Conservation (phyloP, 1,140 invertebrate species). For the Conus betulinus region DNA sequence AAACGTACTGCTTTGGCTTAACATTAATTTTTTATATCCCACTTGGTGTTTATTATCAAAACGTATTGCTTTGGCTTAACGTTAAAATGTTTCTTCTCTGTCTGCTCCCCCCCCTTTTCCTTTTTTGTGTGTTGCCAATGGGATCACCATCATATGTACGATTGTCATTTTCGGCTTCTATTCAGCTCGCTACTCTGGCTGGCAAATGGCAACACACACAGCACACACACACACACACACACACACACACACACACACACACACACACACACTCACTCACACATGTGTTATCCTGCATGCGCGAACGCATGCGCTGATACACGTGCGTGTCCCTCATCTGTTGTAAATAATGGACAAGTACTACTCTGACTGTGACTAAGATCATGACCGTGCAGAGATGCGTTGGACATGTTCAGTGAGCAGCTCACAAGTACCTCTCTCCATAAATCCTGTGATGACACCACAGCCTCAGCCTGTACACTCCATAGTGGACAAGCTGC, state of each 20-base stretch:
- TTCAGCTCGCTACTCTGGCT: no score
- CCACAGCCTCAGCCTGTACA: slow-evolving; percentile 46
- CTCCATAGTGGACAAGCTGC: slow-evolving; percentile 47
- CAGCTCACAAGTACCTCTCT: background rate
- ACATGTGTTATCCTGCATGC: background rate
- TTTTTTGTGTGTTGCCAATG: no score
- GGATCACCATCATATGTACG: no score
- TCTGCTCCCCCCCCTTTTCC: no score
- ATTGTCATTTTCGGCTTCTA: no score
- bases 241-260: background rate
- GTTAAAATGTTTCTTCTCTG: no score
- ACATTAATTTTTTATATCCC: no score
- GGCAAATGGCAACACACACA: no score
- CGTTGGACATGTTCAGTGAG: background rate
- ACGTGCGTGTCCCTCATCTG: background rate
- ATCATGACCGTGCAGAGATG: background rate
- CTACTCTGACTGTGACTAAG: background rate
- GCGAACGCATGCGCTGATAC: background rate
- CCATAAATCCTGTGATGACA: slow-evolving; percentile 38
- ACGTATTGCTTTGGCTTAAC: no score
- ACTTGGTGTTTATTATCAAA: no score
- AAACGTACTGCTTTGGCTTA: no score
- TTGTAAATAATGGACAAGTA: background rate
- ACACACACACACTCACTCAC: background rate
- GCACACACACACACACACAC: background rate